Evolutionary conservation across 1,140 invertebrate genomes (phyloP).

Genomic region (Ceratina calcarata): DNA sequence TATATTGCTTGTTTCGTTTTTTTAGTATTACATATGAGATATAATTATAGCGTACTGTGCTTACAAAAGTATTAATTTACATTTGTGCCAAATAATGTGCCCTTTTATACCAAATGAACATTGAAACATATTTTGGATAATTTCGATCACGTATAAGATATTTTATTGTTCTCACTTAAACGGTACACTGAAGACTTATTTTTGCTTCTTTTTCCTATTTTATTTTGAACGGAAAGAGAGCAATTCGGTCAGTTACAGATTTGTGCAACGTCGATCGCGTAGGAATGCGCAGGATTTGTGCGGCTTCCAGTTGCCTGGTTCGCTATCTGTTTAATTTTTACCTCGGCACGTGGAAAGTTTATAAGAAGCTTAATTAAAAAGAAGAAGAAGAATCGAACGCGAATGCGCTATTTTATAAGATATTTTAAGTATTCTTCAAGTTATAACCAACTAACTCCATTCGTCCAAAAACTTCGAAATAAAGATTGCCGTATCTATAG

Average conservation of each 20-base stretch:
- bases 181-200: no score
- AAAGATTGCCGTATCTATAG: neutral
- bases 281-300: no score
- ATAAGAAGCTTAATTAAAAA: neutral
- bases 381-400: neutral
- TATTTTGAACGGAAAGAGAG: neutral
- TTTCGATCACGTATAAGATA: neutral
- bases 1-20: no score
- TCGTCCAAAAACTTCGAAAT: neutral
- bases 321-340: neutral
- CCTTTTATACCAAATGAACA: no score
- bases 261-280: no score
- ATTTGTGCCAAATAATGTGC: no score
- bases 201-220: neutral
- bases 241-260: neutral
- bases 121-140: neutral
- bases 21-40: no score
- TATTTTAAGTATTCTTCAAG: slow-evolving; percentile 1
- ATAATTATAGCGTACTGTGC: no score
- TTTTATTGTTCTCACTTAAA: no score
- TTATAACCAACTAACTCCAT: neutral
- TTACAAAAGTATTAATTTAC: no score
- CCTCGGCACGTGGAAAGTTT: neutral
- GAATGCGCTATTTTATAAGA: neutral
- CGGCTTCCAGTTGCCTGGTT: neutral